Evolutionary conservation across 2,797 vertebrate species (phyloP).

Genomic region (Cyprinodon diabolis): DNA sequence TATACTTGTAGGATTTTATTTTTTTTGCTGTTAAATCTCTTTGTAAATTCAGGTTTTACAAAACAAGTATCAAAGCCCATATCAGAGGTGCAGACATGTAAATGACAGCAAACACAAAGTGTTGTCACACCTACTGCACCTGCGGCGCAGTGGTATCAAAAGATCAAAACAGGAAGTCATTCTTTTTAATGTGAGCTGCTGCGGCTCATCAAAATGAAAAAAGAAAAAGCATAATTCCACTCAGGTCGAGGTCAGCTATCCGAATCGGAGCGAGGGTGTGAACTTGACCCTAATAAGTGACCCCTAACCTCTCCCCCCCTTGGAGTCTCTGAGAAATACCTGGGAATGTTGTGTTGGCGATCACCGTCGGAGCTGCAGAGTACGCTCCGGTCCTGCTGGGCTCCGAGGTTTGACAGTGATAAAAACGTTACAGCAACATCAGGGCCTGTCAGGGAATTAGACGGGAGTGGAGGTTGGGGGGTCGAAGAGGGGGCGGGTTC

Average conservation of each 20-base stretch:
- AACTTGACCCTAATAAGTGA: slow-evolving; percentile 46
- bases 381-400: slow-evolving; percentile 36
- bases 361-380: slow-evolving; percentile 9
- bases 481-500: background rate
- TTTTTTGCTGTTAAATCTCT: background rate
- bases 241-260: slow-evolving; percentile 52
- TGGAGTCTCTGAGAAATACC: slow-evolving; percentile 28
- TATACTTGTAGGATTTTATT: background rate
- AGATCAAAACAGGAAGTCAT: slow-evolving; percentile 32
- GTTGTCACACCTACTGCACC: slow-evolving; percentile 29
- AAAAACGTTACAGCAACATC: slow-evolving; percentile 57
- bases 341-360: slow-evolving; percentile 26
- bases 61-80: slow-evolving; percentile 24
- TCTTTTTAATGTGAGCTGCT: slow-evolving; percentile 32
- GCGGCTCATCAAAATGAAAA: background rate
- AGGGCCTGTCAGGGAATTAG: slow-evolving; percentile 54
- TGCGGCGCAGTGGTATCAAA: slow-evolving; percentile 18
- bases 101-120: slow-evolving; percentile 29
- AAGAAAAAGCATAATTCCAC: slow-evolving; percentile 26
- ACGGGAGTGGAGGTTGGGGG: background rate
- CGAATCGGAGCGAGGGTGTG: slow-evolving; percentile 37
- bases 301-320: background rate
- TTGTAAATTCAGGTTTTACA: slow-evolving; percentile 3
- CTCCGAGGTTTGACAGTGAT: slow-evolving; percentile 58
- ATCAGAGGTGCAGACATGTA: slow-evolving; percentile 15